These are phyloP conservation scores for Dicaeum eximium DNA, from an alignment of 2,113 vertebrate genomes.

Conservation along the genomic window DNA sequence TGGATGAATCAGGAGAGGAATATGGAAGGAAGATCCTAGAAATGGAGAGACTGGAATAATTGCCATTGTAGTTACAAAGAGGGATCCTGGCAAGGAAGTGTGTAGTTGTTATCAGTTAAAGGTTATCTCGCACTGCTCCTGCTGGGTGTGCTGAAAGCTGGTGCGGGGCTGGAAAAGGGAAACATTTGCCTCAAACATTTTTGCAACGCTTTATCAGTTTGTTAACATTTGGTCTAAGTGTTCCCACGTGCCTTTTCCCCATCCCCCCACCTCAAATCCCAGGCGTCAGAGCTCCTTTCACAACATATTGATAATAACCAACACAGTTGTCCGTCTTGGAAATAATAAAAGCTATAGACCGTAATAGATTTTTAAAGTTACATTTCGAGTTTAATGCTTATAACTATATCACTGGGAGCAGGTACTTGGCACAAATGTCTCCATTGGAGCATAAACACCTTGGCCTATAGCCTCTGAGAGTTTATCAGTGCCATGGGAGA, in stretches of 20 bases:
- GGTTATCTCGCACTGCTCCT: not conserved
- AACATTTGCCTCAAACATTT: not conserved
- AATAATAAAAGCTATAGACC: constrained; percentile 66
- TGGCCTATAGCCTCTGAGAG: constrained; percentile 70
- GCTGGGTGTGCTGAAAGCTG: not conserved
- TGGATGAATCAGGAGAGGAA: not conserved
- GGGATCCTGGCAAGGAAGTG: not conserved
- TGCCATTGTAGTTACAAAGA: not conserved
- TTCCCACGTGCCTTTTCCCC: not conserved
- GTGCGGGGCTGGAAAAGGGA: not conserved
- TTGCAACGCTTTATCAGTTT: constrained; percentile 6
- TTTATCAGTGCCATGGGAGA: constrained; percentile 69
- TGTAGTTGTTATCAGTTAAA: not conserved
- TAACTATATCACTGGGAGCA: constrained; percentile 71
- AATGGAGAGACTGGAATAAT: not conserved
- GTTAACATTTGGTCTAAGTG: constrained; percentile 40
- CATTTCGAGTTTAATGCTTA: constrained; percentile 60
- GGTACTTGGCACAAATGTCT: constrained; percentile 70
- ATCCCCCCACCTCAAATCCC: constrained; percentile 13
- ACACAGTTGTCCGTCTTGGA: constrained; percentile 59
- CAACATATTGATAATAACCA: constrained; percentile 66
- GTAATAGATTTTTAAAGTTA: constrained; percentile 68
- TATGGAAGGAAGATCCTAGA: not conserved
- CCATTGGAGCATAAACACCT: constrained; percentile 68
- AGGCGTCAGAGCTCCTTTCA: constrained; percentile 30